Base-by-base conservation (phyloP, 2,113 vertebrate species). In the Spilogale gracilis region DNA sequence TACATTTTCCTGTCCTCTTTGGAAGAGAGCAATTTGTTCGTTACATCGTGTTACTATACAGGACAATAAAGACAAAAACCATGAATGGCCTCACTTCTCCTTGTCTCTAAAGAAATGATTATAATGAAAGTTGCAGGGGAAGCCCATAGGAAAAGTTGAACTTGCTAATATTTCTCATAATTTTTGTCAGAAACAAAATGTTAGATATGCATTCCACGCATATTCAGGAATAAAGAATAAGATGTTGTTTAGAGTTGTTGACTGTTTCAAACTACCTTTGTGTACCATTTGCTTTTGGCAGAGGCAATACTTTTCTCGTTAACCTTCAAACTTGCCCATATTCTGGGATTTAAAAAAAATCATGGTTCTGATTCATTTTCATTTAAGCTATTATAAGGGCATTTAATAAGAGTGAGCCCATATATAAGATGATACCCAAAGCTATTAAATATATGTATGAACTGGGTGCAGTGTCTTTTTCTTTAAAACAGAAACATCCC, bases 211-310 rank as follows among this genome's bases (percentile, higher is more conserved):
- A 86, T 85, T 79, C 18, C 13, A 69, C 88, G n/a, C 80, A 76
- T 67, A 88, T 96, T 96, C 8, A 32, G 92, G 83, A 95, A 92
- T 93, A 88, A 97, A 95, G 84, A 82, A 91, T 30, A 83, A 89
- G 56, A 95, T 84, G 2, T 0, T 74, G 32, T 88, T 89, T 89
- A 95, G 82, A 85, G 63, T 73, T 43, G 69, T 58, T 71, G 58
- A 94, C 74, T 82, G 50, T 92, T 81, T 90, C 45, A 71, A 69
- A 50, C 50, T 86, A 90, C 63, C 32, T 94, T 85, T 91, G 43
- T 58, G 50, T 79, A 82, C 25, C 79, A 73, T 79, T 94, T 94
- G 61, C 61, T 82, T 96, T 94, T 54, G 65, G 73, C n/a, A 63
- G n/a, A 97, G 27, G 67, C 56, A 61, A 71, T 67, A 45, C n/a